Percentiles rank a stretch among this genome's conserved stretches.
Conservation (phyloP, 2,113 vertebrate species). For the Aspiorhynchus laticeps region DNA sequence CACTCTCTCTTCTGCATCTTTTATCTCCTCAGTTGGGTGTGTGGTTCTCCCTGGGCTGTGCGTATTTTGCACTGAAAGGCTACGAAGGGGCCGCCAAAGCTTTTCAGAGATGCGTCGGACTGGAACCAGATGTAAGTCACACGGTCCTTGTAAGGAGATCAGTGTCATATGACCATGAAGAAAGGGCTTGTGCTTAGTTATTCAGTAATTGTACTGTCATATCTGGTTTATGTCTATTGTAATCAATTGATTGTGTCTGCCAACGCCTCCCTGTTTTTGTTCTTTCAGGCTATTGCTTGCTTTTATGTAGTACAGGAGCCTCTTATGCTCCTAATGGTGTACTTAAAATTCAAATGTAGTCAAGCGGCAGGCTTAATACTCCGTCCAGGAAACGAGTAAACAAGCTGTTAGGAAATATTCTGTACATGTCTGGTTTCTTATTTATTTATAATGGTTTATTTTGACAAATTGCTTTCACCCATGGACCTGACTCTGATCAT, state of each 20-base stretch:
- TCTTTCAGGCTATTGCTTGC: neutral
- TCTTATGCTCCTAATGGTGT: conserved; percentile 20
- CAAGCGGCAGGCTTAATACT: neutral
- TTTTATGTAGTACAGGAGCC: conserved; percentile 10
- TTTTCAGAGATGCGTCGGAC: conserved; percentile 90
- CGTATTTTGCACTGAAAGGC: conserved; percentile 87
- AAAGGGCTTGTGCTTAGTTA: conserved; percentile 23
- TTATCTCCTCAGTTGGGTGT: conserved; percentile 84
- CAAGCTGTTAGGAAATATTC: conserved; percentile 14
- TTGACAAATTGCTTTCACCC: conserved; percentile 11
- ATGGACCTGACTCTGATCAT: neutral
- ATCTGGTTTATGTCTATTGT: neutral
- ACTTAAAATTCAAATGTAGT: conserved; percentile 38
- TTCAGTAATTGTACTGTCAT: neutral
- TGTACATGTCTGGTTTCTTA: neutral
- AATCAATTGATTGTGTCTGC: neutral
- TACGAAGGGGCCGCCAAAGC: conserved; percentile 90
- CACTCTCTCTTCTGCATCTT: conserved; percentile 22
- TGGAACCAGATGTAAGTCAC: conserved; percentile 93
- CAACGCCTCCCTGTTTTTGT: neutral
- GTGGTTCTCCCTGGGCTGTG: conserved; percentile 97
- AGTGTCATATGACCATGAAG: conserved; percentile 14
- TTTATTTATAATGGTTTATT: conserved; percentile 1
- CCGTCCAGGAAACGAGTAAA: conserved; percentile 13
- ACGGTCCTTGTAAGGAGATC: conserved; percentile 23